Evolutionary conservation across 1,140 invertebrate genomes (phyloP).

Genomic region (Drosophila pectinifera): DNA sequence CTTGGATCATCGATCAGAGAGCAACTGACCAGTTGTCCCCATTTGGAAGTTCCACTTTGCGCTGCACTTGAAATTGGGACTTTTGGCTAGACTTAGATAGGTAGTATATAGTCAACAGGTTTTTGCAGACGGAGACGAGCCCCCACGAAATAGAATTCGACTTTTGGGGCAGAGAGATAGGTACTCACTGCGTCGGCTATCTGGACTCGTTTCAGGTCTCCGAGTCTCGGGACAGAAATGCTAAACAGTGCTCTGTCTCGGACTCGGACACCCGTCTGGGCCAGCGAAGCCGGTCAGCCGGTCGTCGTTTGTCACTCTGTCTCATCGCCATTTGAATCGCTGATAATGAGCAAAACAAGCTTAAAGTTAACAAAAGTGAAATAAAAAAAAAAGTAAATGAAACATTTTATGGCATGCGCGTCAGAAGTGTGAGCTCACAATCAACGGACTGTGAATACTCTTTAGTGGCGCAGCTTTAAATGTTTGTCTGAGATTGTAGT

Average conservation of each 20-base stretch:
- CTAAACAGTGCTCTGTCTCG: constrained; percentile 8
- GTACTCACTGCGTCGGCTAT: constrained; percentile 23
- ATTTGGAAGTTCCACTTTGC: constrained; percentile 7
- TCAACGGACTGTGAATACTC: constrained; percentile 34
- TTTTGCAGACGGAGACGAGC: constrained; percentile 42
- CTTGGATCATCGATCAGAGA: constrained; percentile 14
- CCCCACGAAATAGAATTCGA: constrained; percentile 15
- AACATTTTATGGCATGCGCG: constrained; percentile 25
- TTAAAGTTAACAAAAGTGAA: constrained; percentile 30
- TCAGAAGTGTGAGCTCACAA: neutral
- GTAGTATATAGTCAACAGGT: constrained; percentile 17
- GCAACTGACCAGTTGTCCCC: constrained; percentile 24
- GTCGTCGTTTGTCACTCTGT: constrained; percentile 21
- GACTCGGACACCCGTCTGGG: constrained; percentile 25
- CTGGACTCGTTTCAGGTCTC: constrained; percentile 5
- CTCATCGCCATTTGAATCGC: constrained; percentile 48
- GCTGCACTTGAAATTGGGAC: constrained; percentile 11
- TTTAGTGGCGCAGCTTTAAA: neutral
- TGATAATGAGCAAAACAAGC: constrained; percentile 61
- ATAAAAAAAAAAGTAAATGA: constrained; percentile 8
- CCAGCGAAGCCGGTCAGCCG: constrained; percentile 27
- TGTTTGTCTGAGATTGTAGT: constrained; percentile 8
- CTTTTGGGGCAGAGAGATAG: constrained; percentile 5
- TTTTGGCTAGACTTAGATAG: constrained; percentile 11
- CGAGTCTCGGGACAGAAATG: constrained; percentile 16